These are phyloP conservation scores for Eriosoma lanigerum DNA, from an alignment of 1,140 invertebrate species.

Conservation along the genomic window DNA sequence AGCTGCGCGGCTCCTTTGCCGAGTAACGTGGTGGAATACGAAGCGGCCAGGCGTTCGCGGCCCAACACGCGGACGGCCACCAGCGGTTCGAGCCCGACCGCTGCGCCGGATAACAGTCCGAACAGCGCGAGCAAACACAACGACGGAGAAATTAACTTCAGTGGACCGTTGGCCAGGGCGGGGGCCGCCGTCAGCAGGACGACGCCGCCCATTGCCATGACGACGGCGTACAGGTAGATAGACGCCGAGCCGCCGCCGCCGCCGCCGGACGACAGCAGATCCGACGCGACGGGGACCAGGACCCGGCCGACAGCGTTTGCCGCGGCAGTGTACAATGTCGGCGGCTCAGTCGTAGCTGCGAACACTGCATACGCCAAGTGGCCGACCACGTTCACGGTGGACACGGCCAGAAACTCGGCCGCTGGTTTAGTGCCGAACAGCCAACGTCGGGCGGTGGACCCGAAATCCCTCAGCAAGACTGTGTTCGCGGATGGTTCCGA, in stretches of 20 bases:
- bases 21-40: background rate
- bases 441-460: background rate
- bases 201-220: background rate
- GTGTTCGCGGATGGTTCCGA: too few species aligned
- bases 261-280: background rate
- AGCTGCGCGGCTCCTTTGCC: constrained; percentile 12
- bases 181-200: background rate
- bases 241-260: background rate
- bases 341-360: too few species aligned
- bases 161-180: background rate
- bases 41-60: background rate
- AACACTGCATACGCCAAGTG: background rate
- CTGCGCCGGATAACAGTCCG: background rate
- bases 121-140: background rate
- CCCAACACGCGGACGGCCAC: constrained; percentile 4
- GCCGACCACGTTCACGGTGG: background rate
- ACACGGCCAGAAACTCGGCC: background rate
- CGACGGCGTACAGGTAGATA: background rate
- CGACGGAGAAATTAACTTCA: background rate
- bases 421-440: too few species aligned
- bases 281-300: background rate
- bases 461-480: too few species aligned
- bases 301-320: background rate
- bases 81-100: background rate
- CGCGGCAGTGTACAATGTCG: background rate